phyloP scores from a whole-genome alignment of 2,888 invertebrate species.

The Tuta absoluta region DNA sequence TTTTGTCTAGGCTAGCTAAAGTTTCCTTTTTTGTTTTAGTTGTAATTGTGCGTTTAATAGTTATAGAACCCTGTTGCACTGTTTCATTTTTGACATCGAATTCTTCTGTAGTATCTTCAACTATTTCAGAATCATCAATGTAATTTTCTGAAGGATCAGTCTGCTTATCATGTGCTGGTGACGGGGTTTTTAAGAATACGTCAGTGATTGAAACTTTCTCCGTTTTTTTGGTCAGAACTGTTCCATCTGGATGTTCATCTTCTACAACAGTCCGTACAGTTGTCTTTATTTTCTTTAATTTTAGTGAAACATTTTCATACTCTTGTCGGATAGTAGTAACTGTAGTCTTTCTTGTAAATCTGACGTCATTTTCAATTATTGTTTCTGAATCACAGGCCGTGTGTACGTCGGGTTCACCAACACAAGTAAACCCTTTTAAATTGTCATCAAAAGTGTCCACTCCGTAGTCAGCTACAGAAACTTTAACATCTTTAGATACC shows the following conservation, averaged over 20 bases:
- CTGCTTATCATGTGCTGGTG: constrained; percentile 40
- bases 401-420: constrained; percentile 57
- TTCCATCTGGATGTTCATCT: constrained; percentile 71
- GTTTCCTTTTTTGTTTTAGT: constrained; percentile 75
- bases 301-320: constrained; percentile 53
- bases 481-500: constrained; percentile 69
- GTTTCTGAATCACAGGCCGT: constrained; percentile 50
- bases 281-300: constrained; percentile 65
- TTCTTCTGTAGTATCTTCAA: constrained; percentile 69
- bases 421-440: constrained; percentile 52
- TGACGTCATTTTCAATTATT: constrained; percentile 55
- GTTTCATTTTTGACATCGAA: constrained; percentile 67
- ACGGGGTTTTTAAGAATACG: constrained; percentile 49
- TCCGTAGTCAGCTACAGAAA: constrained; percentile 64
- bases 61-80: constrained; percentile 56
- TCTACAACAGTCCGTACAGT: constrained; percentile 58
- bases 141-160: constrained; percentile 50
- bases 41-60: constrained; percentile 68
- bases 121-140: constrained; percentile 59
- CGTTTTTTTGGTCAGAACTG: constrained; percentile 66
- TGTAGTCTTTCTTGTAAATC: constrained; percentile 62
- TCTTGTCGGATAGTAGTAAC: constrained; percentile 62
- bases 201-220: constrained; percentile 72
- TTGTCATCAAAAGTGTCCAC: constrained; percentile 59
- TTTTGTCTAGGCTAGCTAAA: constrained; percentile 72